phyloP scores from a whole-genome alignment of 1,140 invertebrate genomes.

The Cotesia glomerata region DNA sequence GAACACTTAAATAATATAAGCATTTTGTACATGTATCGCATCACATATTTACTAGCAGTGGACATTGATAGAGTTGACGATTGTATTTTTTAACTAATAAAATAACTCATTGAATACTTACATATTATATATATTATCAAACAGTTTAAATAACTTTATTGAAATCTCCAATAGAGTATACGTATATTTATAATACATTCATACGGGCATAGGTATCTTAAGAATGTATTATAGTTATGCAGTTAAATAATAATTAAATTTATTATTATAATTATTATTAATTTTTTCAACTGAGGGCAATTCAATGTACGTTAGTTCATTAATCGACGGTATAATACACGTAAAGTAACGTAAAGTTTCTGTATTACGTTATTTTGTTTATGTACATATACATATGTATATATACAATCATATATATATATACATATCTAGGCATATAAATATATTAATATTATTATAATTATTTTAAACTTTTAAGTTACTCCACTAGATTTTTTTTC shows the following conservation, averaged over 20 bases:
- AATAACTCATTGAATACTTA: slow-evolving; percentile 9
- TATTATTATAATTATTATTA: slow-evolving; percentile 1
- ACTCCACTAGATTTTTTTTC: slow-evolving; percentile 44
- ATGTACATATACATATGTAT: slow-evolving; percentile 48
- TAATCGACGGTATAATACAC: slow-evolving; percentile 51
- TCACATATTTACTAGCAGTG: slow-evolving; percentile 17
- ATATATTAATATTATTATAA: slow-evolving; percentile 41
- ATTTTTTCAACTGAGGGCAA: slow-evolving; percentile 26
- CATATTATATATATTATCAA: neutral
- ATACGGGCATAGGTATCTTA: neutral
- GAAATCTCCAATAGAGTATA: slow-evolving; percentile 11
- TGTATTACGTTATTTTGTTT: slow-evolving; percentile 51
- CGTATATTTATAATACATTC: slow-evolving; percentile 26
- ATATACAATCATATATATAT: neutral
- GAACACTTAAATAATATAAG: slow-evolving; percentile 7
- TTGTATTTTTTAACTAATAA: slow-evolving; percentile 10
- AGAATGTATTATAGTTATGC: slow-evolving; percentile 26
- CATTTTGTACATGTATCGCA: slow-evolving; percentile 27
- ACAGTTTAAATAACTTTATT: slow-evolving; percentile 18
- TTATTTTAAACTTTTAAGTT: slow-evolving; percentile 56
- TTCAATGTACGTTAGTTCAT: slow-evolving; percentile 43
- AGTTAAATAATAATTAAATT: neutral
- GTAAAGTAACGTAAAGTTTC: slow-evolving; percentile 10
- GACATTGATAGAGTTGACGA: slow-evolving; percentile 15
- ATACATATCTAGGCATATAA: slow-evolving; percentile 43